A percentile compares a stretch with the other conserved stretches of the same genome.
Evolutionary conservation across 2,888 invertebrate species (phyloP).

Genomic region (Molanna angustata): DNA sequence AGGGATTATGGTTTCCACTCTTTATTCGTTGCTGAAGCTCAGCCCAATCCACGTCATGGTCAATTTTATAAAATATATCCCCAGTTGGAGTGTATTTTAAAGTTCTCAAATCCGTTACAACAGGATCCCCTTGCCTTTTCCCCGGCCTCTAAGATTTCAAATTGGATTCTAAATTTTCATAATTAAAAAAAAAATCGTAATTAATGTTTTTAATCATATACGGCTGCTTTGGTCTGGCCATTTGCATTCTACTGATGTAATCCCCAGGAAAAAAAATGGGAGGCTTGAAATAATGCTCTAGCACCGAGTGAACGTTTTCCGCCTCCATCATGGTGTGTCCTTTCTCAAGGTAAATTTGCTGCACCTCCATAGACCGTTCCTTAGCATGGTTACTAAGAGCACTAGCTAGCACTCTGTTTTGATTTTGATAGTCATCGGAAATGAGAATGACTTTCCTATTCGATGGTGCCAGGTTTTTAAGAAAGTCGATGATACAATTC

Average conservation of each 20-base stretch:
- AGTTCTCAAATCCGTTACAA: background rate
- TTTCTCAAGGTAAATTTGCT: slow-evolving; percentile 7
- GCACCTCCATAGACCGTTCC: background rate
- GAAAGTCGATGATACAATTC: too few species aligned
- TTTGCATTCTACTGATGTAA: background rate
- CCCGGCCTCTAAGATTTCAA: background rate
- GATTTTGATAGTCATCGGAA: too few species aligned
- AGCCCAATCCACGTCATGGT: background rate
- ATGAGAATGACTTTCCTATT: too few species aligned
- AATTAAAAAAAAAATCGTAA: background rate
- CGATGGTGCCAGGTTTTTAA: too few species aligned
- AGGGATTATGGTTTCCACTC: background rate
- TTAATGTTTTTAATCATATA: background rate
- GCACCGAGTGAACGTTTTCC: background rate
- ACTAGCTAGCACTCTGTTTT: slow-evolving; percentile 15
- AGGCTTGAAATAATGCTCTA: slow-evolving; percentile 5
- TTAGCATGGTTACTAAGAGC: slow-evolving; percentile 8
- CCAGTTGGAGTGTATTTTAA: slow-evolving; percentile 1
- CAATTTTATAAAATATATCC: background rate
- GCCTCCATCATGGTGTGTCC: slow-evolving; percentile 9
- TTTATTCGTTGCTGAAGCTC: background rate
- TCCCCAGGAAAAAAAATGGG: background rate
- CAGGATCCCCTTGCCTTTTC: background rate
- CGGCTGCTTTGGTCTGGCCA: background rate
- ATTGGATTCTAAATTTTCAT: background rate